These are phyloP conservation scores for Diarsia dahlii DNA, from an alignment of 2,888 invertebrate genomes.

Conservation along the genomic window DNA sequence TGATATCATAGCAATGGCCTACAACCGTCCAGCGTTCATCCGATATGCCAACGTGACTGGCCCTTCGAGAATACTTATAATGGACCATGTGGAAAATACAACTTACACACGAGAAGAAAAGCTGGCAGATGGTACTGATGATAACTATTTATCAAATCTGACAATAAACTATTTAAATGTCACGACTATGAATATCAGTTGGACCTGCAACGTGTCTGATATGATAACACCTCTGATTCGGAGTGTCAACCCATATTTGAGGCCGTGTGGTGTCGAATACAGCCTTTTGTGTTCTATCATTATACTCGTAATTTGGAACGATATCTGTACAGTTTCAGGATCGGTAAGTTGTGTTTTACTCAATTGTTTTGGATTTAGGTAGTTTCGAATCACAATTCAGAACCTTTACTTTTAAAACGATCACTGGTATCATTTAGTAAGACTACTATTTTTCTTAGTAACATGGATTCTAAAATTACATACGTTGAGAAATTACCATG, in stretches of 20 bases:
- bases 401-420: background rate
- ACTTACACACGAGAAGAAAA: constrained; percentile 70
- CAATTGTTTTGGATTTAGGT: background rate
- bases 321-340: constrained; percentile 91
- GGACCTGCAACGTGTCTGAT: constrained; percentile 86
- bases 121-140: constrained; percentile 46
- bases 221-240: constrained; percentile 92
- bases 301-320: constrained; percentile 95
- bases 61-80: constrained; percentile 72
- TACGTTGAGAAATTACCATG: background rate
- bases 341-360: constrained; percentile 77
- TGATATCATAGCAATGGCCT: constrained; percentile 92
- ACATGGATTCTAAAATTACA: background rate
- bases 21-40: constrained; percentile 78
- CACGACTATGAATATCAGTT: constrained; percentile 72
- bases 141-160: constrained; percentile 62
- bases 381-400: background rate
- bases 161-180: constrained; percentile 69
- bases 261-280: constrained; percentile 96
- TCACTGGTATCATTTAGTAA: background rate
- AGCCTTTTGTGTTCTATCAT: constrained; percentile 95
- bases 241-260: constrained; percentile 94
- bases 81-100: constrained; percentile 74
- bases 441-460: background rate
- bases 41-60: constrained; percentile 83